These are phyloP conservation scores for Erpobdella octoculata DNA, from an alignment of 2,888 invertebrate species.

Conservation along the genomic window DNA sequence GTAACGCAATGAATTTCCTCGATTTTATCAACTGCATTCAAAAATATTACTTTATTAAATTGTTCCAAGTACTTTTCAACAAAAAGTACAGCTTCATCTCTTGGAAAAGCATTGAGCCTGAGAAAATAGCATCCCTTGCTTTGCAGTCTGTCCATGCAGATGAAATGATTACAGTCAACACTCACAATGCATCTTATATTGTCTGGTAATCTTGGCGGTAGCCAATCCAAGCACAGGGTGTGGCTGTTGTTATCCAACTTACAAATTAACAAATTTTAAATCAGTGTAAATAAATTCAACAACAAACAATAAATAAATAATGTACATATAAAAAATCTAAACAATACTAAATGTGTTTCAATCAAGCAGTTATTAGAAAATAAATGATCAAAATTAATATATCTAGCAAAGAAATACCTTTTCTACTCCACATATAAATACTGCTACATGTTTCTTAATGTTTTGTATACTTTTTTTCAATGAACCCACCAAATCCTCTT, in stretches of 20 bases:
- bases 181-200: slow-evolving; percentile 44
- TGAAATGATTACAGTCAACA: slow-evolving; percentile 38
- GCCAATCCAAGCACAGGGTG: slow-evolving; percentile 41
- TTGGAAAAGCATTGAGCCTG: slow-evolving; percentile 36
- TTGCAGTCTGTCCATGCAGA: slow-evolving; percentile 40
- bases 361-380: too few species aligned
- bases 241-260: background rate
- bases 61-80: slow-evolving; percentile 39
- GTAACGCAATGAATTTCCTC: too few species aligned
- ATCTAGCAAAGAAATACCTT: too few species aligned
- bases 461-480: slow-evolving; percentile 31
- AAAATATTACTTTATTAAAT: slow-evolving; percentile 43
- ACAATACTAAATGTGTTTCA: too few species aligned
- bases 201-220: slow-evolving; percentile 42
- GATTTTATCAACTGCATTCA: too few species aligned
- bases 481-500: slow-evolving; percentile 10
- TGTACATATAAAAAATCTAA: too few species aligned
- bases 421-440: slow-evolving; percentile 42
- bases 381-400: too few species aligned
- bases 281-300: too few species aligned
- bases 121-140: slow-evolving; percentile 39
- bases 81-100: slow-evolving; percentile 38
- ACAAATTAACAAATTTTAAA: background rate
- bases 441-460: slow-evolving; percentile 32
- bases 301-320: too few species aligned